Conservation (phyloP, 2,797 vertebrate species). For the Gallirallus australis region DNA sequence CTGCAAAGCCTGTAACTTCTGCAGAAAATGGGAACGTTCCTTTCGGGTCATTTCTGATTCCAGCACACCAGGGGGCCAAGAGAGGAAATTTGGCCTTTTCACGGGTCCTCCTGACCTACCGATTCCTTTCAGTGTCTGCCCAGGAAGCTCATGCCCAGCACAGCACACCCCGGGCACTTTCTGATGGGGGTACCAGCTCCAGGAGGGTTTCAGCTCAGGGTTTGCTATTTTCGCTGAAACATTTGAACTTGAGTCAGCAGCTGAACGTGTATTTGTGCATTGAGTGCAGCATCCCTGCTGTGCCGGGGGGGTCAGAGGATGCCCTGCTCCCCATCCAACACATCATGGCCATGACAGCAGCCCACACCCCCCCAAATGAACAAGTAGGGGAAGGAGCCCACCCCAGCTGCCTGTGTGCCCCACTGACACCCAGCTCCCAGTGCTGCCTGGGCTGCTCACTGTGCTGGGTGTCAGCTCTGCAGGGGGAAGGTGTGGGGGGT, state of each 20-base stretch:
- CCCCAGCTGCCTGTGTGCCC: neutral
- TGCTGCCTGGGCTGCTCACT: neutral
- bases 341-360: neutral
- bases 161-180: fast-evolving
- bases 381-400: neutral
- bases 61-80: neutral
- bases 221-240: neutral
- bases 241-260: neutral
- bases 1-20: neutral
- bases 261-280: fast-evolving
- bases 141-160: fast-evolving
- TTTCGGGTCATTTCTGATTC: neutral
- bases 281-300: neutral
- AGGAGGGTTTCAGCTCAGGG: neutral
- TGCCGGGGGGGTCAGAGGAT: neutral
- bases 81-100: neutral
- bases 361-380: neutral
- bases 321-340: neutral
- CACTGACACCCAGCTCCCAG: neutral
- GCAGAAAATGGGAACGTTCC: neutral
- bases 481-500: fast-evolving
- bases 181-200: neutral
- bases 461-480: neutral
- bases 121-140: neutral
- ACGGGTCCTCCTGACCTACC: neutral